Conservation (phyloP, 2,113 vertebrate species). For the Forbesichthys papilliferus region DNA sequence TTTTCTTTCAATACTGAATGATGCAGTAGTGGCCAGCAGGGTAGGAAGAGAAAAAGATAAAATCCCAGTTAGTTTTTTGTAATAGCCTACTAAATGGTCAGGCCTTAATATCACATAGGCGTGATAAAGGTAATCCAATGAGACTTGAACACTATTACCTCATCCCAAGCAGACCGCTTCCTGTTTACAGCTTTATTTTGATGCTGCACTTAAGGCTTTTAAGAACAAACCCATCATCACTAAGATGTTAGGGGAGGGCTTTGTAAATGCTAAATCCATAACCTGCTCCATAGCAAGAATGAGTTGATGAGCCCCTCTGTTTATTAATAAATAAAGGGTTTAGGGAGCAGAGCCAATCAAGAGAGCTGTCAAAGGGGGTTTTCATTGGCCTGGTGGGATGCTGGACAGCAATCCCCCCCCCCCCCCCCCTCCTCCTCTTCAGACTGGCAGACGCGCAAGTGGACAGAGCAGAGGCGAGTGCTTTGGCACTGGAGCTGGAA, state of each 20-base stretch:
- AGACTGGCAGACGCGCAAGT: slow-evolving; percentile 70
- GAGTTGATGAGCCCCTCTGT: slow-evolving; percentile 30
- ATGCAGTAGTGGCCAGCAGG: too few species aligned
- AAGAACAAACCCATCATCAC: too few species aligned
- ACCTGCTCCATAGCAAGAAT: slow-evolving; percentile 25
- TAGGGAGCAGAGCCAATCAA: slow-evolving; percentile 54
- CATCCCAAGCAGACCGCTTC: too few species aligned
- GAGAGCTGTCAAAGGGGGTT: slow-evolving; percentile 72
- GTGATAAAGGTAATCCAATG: too few species aligned
- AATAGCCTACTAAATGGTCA: background rate
- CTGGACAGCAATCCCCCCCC: slow-evolving; percentile 50
- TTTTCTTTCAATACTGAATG: too few species aligned
- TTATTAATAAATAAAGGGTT: background rate
- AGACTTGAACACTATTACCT: too few species aligned
- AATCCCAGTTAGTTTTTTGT: background rate
- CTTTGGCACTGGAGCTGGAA: slow-evolving; percentile 51
- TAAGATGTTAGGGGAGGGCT: too few species aligned
- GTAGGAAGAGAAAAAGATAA: background rate
- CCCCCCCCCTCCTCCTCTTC: slow-evolving; percentile 28
- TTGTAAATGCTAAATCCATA: background rate
- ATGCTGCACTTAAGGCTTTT: too few species aligned
- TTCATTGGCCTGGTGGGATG: slow-evolving; percentile 62
- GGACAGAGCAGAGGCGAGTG: slow-evolving; percentile 51
- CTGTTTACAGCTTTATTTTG: too few species aligned
- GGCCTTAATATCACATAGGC: too few species aligned